Base-by-base conservation (phyloP, 1,140 invertebrate species). In the Drosophila aff. region DNA sequence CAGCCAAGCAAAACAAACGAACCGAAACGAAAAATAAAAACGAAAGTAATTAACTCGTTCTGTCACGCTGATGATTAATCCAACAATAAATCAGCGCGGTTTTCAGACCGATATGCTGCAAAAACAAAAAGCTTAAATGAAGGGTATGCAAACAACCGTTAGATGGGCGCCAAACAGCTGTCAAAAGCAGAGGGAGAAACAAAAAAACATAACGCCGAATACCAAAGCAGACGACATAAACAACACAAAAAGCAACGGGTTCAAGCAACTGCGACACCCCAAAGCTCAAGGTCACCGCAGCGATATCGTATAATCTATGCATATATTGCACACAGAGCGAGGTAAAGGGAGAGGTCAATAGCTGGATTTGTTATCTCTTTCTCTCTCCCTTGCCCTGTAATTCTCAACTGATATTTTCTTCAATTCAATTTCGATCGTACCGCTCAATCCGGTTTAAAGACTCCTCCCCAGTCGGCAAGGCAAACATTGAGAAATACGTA, bases 221-320 rank as follows among this genome's bases (percentile, higher is more conserved):
- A 43, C 7, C 50, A 40, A 57, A 65, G 46, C 28, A 52, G 33
- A 44, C 4, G 18, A 26, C 41, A 60, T 7, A 68, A 50, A 15
- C 67, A 26, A 26, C 46, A 49, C 13, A 15, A 23, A 46, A 64
- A 73, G 16, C 41, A 55, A 69, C 47, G 55, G 60, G 71, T 76
- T 86, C 71, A 72, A 62, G 21, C 47, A 60, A 53, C 66, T 68
- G 55, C 43, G 62, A 50, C 55, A 53, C 50, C 55, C 57, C 73
- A 41, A 66, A 49, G 21, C 52, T 69, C 67, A 86, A 86, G 82
- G 82, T 86, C 83, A 66, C 13, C 44, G 33, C 26, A 50, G 46
- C 76, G 41, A 71, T 67, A 61, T 66, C 72, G 49, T 71, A 26
- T 64, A 64, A 28, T 33, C 58, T 62, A 58, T 58, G 38, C 40